Evolutionary conservation across 2,113 vertebrate genomes (phyloP).

Genomic region (Gambusia affinis): DNA sequence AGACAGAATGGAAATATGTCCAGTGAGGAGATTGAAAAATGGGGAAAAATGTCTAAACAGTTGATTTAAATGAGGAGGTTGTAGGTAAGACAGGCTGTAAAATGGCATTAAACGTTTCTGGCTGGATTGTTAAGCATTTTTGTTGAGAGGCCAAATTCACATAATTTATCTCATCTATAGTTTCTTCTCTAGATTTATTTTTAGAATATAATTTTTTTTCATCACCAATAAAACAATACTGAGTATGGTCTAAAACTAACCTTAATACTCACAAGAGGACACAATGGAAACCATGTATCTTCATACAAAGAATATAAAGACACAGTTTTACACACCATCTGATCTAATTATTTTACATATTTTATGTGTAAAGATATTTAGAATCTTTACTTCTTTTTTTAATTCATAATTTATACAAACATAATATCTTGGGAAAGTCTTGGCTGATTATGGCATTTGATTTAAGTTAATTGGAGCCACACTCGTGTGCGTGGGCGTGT

Average conservation of each 20-base stretch:
- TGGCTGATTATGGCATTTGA: background rate
- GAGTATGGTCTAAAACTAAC: background rate
- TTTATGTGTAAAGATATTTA: background rate
- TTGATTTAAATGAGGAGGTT: background rate
- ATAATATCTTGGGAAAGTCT: background rate
- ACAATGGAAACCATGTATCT: background rate
- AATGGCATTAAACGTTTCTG: background rate
- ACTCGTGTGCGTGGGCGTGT: too few species aligned
- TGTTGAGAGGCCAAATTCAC: background rate
- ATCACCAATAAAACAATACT: background rate
- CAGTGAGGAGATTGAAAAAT: background rate
- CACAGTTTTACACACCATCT: too few species aligned
- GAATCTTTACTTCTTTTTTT: too few species aligned
- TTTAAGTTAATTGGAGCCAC: too few species aligned
- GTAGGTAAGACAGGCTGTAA: background rate
- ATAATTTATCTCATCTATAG: background rate
- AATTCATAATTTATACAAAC: too few species aligned
- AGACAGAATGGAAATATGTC: conserved; percentile 8
- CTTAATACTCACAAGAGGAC: background rate
- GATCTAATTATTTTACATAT: background rate
- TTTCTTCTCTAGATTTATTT: background rate
- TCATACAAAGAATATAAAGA: background rate
- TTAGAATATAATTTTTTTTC: background rate
- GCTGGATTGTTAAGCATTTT: background rate
- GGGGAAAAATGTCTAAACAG: background rate